These are phyloP conservation scores for Tachysurus vachellii DNA, from an alignment of 2,113 vertebrate species.

Conservation along the genomic window DNA sequence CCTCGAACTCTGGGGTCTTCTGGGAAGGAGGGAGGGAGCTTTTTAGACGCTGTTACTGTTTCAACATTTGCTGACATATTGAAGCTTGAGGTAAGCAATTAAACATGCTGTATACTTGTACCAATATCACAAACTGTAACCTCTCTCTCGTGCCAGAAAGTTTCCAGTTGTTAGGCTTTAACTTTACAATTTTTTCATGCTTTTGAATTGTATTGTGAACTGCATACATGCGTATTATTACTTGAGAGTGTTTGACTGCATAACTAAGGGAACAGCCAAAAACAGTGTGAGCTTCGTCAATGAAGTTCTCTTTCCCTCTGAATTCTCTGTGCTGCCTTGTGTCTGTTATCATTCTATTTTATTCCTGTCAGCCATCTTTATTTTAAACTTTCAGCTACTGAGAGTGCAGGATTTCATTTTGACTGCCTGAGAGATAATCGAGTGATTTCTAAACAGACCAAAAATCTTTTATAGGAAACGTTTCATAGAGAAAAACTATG, in stretches of 20 bases:
- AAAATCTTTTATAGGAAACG: neutral
- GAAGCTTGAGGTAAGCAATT: constrained; percentile 16
- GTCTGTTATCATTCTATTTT: neutral
- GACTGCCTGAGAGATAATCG: neutral
- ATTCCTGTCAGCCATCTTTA: neutral
- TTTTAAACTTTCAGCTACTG: neutral
- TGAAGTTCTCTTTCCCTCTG: neutral
- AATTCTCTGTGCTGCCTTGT: neutral
- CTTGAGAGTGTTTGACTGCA: constrained; percentile 13
- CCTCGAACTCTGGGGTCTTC: neutral
- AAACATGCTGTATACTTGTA: constrained; percentile 39
- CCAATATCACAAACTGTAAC: constrained; percentile 1
- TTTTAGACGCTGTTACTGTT: constrained; percentile 28
- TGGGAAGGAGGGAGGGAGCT: constrained; percentile 19
- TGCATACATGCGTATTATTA: constrained; percentile 2
- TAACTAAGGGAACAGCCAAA: neutral
- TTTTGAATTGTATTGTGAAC: neutral
- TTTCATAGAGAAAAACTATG: neutral
- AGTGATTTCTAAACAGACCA: neutral
- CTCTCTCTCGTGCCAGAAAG: neutral
- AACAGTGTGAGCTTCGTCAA: neutral
- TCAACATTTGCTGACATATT: constrained; percentile 33
- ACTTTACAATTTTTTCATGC: constrained; percentile 7
- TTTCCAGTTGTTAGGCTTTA: constrained; percentile 4
- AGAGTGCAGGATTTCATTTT: neutral